Evolutionary conservation across 2,113 vertebrate genomes (phyloP), one percentile per base, ranked within the genome.

Genomic region (Malurus melanocephalus): DNA sequence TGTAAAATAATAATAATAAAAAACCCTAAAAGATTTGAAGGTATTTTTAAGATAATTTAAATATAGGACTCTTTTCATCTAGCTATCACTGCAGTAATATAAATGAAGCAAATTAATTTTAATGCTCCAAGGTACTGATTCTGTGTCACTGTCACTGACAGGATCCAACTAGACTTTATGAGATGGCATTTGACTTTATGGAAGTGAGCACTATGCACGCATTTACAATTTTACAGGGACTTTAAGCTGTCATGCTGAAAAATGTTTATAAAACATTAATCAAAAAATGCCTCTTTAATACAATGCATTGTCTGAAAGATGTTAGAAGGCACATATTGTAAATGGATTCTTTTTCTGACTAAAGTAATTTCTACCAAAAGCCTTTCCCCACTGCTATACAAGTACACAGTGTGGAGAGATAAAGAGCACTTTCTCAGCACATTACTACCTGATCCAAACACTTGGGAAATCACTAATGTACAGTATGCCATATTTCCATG

Each of bases 181-280:
- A 97, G 97, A 98, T 98, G 98, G 98, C 98, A 98, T 98, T 98
- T 97, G 98, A 97, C 97, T 98, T 97, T 97, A 97, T 97, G 97
- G 96, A 98, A 97, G 97, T 97, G 98, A 98, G 98, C 98, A 98
- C 97, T 96, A 96, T 95, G 97, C 96, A 96, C 95, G 79, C 98
- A 98, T 97, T 96, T 98, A 97, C 96, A 97, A 96, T 97, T 97
- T 98, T 98, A 96, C 97, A 96, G 96, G 96, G 96, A 97, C 98
- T 98, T 98, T 96, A 97, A 97, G 97, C 97, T 97, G 97, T 97
- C 97, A 98, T 96, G 96, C 97, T 97, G 96, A 97, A 98, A 98
- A 98, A 97, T 98, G 98, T 98, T 98, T 98, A 99, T 99, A 98
- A 99, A 99, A 99, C 98, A 99, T 99, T 99, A 98, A 99, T 99